Base-by-base conservation (phyloP, 2,113 vertebrate species). In the Ardeotis arabs region DNA sequence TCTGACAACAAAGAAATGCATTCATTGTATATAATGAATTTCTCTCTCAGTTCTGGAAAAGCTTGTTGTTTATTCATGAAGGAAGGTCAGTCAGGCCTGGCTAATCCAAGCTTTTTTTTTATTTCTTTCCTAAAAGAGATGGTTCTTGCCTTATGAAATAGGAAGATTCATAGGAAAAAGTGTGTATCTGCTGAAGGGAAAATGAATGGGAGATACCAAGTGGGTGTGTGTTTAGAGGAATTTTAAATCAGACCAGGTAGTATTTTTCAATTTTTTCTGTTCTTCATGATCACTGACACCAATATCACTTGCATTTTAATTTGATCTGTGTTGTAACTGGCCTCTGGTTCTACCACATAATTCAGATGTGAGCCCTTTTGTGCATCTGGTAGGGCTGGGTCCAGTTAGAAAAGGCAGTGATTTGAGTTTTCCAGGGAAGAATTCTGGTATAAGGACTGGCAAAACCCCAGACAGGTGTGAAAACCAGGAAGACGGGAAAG, bases 51-150 rank as follows among this genome's bases (percentile, higher is more conserved):
- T 80, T 91, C 87, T 93, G 91, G 94, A 94, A 63, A 87, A 94
- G 21, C 58, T 96, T 49, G 49, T 93, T 93, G 81, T 91, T 96
- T 83, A 96, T 97, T 95, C 93, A 93, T 85, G 70, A 90, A 58
- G 66, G 70, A 83, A 83, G 78, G 50, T 53, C 89, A 87, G 58
- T 60, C 91, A 90, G 72, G 87, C 74, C 55, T 87, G 55, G 49
- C 55, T 87, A 95, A 90, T 96, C 66, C 67, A 85, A 91, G 84
- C 5, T 49, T 56, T 87, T 84, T 73, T 28, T 31, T 27, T 39
- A 56, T 55, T 89, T 75, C 14, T 79, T 87, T 73, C 31, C 37
- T 85, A 8, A 62, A 91, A 87, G 53, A 11, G 12, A 25, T 73
- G 28, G 47, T 50, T 95, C 58, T 93, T 94, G 66, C 27, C 27